Evolutionary conservation across 2,888 invertebrate genomes (phyloP).

Genomic region (Lucinisca nassula): DNA sequence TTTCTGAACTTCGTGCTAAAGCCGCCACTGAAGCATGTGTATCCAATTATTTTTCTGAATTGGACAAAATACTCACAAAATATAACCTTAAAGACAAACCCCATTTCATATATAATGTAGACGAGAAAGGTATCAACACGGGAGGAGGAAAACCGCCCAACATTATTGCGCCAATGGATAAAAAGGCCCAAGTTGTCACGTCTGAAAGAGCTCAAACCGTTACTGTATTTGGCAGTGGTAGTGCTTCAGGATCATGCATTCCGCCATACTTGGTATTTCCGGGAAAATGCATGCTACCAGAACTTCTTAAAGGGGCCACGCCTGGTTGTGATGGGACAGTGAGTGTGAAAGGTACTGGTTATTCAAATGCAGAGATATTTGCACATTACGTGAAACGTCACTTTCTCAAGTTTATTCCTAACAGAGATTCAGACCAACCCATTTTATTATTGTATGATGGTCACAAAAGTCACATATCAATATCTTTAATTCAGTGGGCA

Average conservation of each 20-base stretch:
- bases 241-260: neutral
- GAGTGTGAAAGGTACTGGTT: neutral
- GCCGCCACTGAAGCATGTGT: neutral
- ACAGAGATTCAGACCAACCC: neutral
- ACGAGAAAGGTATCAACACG: neutral
- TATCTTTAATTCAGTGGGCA: neutral
- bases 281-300: neutral
- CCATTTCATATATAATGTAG: neutral
- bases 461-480: too few relatives aligned
- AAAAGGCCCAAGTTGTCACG: neutral
- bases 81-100: neutral
- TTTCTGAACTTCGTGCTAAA: neutral
- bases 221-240: neutral
- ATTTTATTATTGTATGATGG: neutral
- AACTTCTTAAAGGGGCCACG: neutral
- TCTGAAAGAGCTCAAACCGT: neutral
- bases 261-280: neutral
- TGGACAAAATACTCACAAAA: neutral
- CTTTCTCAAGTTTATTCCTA: neutral
- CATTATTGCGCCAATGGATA: neutral
- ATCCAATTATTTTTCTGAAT: neutral
- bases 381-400: neutral
- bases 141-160: neutral
- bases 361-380: neutral
- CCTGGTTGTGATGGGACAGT: neutral